phyloP scores from a whole-genome alignment of 1,140 invertebrate species.

The Lepidurus arcticus region DNA sequence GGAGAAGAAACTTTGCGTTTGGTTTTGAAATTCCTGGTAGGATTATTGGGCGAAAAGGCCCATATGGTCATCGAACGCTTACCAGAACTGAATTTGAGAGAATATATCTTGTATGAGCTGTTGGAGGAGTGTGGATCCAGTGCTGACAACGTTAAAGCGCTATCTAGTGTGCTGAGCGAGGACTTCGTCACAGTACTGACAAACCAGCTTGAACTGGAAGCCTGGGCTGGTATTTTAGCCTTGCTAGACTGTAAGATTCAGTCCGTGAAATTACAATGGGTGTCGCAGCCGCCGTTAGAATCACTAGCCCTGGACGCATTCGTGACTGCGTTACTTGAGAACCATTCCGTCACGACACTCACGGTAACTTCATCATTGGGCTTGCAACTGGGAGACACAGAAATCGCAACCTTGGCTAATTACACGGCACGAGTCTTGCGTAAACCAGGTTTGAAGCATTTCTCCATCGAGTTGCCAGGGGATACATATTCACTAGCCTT shows the following conservation, averaged over 20 bases:
- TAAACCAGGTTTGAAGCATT: conserved; percentile 27
- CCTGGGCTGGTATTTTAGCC: conserved; percentile 32
- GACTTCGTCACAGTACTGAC: conserved; percentile 32
- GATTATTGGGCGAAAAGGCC: conserved; percentile 32
- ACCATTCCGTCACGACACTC: conserved; percentile 25
- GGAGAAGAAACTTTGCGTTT: conserved; percentile 23
- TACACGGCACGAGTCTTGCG: conserved; percentile 24
- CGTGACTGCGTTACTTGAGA: conserved; percentile 26
- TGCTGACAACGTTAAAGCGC: conserved; percentile 24
- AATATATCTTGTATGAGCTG: conserved; percentile 33
- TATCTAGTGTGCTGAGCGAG: conserved; percentile 30
- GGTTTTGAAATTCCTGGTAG: conserved; percentile 34
- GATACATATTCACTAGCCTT: conserved; percentile 23
- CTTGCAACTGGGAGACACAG: conserved; percentile 8
- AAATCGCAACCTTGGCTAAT: conserved; percentile 26
- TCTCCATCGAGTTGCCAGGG: conserved; percentile 23
- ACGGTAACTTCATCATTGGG: conserved; percentile 26
- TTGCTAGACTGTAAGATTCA: conserved; percentile 31
- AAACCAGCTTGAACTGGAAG: conserved; percentile 33
- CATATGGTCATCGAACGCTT: conserved; percentile 22
- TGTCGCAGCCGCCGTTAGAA: neutral
- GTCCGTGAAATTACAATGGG: conserved; percentile 29
- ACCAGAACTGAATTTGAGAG: conserved; percentile 26
- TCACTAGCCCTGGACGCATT: conserved; percentile 23
- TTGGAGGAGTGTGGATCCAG: conserved; percentile 30